phyloP scores from a whole-genome alignment of 2,888 invertebrate species.

The Digitonthophagus gazella region DNA sequence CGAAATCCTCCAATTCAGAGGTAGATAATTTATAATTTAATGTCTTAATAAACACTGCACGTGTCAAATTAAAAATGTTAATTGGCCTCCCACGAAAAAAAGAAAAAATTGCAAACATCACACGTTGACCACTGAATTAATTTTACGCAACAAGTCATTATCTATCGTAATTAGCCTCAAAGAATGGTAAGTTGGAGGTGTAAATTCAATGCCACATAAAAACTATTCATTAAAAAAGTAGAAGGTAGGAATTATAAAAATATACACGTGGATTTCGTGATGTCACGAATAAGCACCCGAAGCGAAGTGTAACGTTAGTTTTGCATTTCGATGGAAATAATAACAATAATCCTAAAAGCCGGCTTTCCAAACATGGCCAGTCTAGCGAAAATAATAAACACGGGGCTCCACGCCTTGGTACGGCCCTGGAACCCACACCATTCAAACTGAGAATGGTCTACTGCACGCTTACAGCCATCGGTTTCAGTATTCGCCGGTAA shows the following conservation, averaged over 20 bases:
- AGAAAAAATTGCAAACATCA: background rate
- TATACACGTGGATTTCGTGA: background rate
- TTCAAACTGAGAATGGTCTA: conserved; percentile 1
- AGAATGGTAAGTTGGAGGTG: background rate
- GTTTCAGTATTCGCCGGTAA: conserved; percentile 12
- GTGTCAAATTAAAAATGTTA: background rate
- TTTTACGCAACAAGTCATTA: background rate
- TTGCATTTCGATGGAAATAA: background rate
- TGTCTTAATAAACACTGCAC: background rate
- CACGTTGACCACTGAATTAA: background rate
- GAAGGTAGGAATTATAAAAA: background rate
- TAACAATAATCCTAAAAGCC: background rate
- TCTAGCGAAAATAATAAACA: background rate
- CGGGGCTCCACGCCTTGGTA: conserved; percentile 27
- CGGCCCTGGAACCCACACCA: conserved; percentile 30
- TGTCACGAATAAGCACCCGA: too few relatives aligned
- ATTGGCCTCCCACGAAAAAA: background rate
- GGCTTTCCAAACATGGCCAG: background rate
- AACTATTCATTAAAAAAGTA: background rate
- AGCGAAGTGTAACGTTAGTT: background rate
- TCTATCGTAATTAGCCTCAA: background rate
- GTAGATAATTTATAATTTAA: background rate
- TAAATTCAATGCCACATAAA: background rate
- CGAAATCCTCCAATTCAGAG: too few relatives aligned
- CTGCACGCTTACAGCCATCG: conserved; percentile 3